Evolutionary conservation across 2,113 vertebrate genomes (phyloP), one percentile per base, ranked within the genome.

Genomic region (Nettapus auritus): DNA sequence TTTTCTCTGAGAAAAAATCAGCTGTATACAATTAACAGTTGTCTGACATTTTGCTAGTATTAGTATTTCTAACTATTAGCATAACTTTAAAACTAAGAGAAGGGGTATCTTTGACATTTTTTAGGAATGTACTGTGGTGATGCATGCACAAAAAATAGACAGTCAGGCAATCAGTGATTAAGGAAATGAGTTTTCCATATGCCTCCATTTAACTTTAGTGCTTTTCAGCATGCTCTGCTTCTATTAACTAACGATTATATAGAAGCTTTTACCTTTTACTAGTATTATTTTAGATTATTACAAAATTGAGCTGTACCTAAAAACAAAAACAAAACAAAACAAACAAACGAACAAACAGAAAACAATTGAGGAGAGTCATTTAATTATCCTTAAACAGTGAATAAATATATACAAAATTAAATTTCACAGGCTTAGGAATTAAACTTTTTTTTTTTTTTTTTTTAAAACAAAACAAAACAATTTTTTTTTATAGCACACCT

Each of bases 201-300:
- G 18, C 33, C 19, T 84, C 21, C 14, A 31, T 93, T 94, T 82
- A 80, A 80, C 13, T 89, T 29, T 7, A 60, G 75, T 42, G 50
- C 77, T 88, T 89, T 96, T 83, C 46, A 63, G 4, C 50, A 70
- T 88, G 17, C 13, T 94, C 7, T 20, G 63, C 14, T 86, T 87
- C 67, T 88, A 66, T 93, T 89, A 89, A 89, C 20, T 82, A 80
- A 87, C 89, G 48, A 70, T 66, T 88, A 74, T 80, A 66, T 31
- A 12, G 55, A 81, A 86, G 75, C 40, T 91, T 96, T 95, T 86
- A 89, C 91, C 63, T 96, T 80, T 82, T 50, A 17, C 25, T 74
- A 59, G 1, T 60, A 59, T 82, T 87, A 80, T 55, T n/a, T 93
- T 52, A 86, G 25, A 88, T 79, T 11, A 26, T 83, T 85, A 46